These are phyloP conservation scores for Amphiduros pacificus DNA, from an alignment of 2,888 invertebrate species.

Conservation along the genomic window DNA sequence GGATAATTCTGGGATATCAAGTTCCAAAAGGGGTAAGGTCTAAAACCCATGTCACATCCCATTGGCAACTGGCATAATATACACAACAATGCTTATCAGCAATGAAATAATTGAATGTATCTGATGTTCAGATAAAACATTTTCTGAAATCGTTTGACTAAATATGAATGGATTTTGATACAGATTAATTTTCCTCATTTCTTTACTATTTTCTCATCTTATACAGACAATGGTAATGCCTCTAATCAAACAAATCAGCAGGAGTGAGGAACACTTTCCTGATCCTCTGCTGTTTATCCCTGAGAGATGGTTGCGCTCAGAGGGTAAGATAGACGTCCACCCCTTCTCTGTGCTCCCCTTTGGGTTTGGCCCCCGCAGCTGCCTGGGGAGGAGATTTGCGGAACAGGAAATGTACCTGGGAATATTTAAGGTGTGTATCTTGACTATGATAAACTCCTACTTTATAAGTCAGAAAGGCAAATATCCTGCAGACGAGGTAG, in stretches of 20 bases:
- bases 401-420: slow-evolving; percentile 1
- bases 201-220: background rate
- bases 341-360: background rate
- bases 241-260: background rate
- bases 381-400: background rate
- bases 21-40: background rate
- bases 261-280: background rate
- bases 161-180: too few relatives aligned
- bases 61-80: too few relatives aligned
- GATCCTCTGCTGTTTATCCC: background rate
- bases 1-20: background rate
- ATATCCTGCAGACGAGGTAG: too few relatives aligned
- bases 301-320: background rate
- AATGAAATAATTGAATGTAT: too few relatives aligned
- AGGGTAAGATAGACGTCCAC: background rate
- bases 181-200: too few relatives aligned
- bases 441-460: too few relatives aligned
- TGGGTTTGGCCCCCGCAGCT: background rate
- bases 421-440: background rate
- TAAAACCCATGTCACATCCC: too few relatives aligned
- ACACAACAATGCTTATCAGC: too few relatives aligned
- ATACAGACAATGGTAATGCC: background rate
- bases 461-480: too few relatives aligned
- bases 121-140: too few relatives aligned
- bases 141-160: too few relatives aligned